Conservation (phyloP, 2,888 invertebrate species). For the Erebia palarica region DNA sequence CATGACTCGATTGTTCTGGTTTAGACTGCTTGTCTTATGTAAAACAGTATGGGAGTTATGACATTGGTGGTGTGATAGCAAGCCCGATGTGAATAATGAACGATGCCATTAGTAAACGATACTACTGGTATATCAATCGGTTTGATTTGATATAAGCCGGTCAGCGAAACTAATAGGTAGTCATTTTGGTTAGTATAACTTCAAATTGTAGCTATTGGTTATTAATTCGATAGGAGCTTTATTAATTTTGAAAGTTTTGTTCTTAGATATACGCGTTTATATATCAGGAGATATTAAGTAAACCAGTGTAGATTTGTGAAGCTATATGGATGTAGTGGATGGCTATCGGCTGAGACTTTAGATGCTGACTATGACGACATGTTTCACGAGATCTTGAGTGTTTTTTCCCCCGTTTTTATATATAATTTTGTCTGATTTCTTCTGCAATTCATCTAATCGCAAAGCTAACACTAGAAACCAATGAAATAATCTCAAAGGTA, state of each 20-base stretch:
- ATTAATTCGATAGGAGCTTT: not conserved
- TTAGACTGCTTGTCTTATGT: constrained; percentile 39
- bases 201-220: not conserved
- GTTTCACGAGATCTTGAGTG: too few species aligned
- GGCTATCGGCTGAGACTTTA: too few species aligned
- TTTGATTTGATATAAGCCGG: constrained; percentile 8
- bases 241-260: not conserved
- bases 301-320: too few species aligned
- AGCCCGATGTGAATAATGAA: constrained; percentile 22
- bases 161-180: constrained; percentile 4
- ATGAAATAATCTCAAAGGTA: too few species aligned
- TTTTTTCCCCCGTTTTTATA: too few species aligned
- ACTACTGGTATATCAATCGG: constrained; percentile 33
- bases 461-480: too few species aligned
- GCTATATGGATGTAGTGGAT: too few species aligned
- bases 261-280: too few species aligned
- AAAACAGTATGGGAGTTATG: constrained; percentile 41
- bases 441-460: too few species aligned
- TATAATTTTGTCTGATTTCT: too few species aligned
- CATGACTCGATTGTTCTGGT: constrained; percentile 40
- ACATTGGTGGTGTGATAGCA: constrained; percentile 32
- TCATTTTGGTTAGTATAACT: not conserved
- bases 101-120: constrained; percentile 29
- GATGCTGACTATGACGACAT: too few species aligned
- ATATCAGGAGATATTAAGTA: too few species aligned